phyloP scores from a whole-genome alignment of 2,113 vertebrate species.

The Cyrtonyx montezumae region DNA sequence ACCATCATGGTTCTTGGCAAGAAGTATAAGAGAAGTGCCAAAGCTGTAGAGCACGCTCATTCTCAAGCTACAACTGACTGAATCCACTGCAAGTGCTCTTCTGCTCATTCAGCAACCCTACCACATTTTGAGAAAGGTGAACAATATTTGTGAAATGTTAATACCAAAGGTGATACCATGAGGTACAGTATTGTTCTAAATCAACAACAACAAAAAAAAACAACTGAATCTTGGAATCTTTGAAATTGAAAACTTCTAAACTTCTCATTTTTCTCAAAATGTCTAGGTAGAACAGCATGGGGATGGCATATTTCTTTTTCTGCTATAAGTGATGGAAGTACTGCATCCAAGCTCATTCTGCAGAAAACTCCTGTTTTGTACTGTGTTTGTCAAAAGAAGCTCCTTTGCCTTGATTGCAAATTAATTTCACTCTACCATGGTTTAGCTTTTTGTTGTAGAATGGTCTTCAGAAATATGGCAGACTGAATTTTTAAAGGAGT shows the following conservation, averaged over 20 bases:
- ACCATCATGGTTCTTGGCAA: background rate
- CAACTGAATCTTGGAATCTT: background rate
- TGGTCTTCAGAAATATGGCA: background rate
- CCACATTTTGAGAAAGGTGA: background rate
- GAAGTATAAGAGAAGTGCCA: background rate
- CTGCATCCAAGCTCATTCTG: background rate
- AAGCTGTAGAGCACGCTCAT: background rate
- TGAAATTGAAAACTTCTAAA: background rate
- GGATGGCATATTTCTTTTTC: background rate
- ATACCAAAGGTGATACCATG: background rate
- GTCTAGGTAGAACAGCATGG: background rate
- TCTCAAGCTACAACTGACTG: background rate
- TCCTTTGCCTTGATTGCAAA: background rate
- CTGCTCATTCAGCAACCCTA: background rate
- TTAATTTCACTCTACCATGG: background rate
- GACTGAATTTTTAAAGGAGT: background rate
- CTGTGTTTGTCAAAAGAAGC: background rate
- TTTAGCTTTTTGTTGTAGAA: background rate
- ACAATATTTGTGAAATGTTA: background rate
- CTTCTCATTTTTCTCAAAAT: background rate
- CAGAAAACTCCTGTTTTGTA: background rate
- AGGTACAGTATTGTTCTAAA: fast-evolving
- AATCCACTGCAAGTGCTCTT: background rate
- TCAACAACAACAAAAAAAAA: background rate
- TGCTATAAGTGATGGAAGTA: background rate